Conservation (phyloP, 2,888 invertebrate genomes). For the Saturnia pavonia region DNA sequence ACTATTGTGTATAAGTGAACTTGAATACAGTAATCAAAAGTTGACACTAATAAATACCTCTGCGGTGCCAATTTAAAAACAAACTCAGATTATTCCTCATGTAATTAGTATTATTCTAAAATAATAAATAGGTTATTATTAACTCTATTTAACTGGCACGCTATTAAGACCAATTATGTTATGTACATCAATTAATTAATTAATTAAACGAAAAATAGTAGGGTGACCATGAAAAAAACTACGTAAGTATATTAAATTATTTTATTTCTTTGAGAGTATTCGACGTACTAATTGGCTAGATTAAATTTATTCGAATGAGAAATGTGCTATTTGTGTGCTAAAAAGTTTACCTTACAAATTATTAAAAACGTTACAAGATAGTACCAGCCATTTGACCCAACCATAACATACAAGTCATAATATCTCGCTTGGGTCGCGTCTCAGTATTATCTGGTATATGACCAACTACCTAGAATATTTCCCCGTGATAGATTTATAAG, state of each 20-base stretch:
- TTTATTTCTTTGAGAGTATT: background rate
- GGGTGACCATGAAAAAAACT: slow-evolving; percentile 6
- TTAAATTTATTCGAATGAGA: background rate
- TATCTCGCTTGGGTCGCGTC: no score
- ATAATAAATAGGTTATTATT: slow-evolving; percentile 2
- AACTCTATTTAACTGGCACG: slow-evolving; percentile 35
- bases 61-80: background rate
- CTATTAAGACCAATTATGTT: slow-evolving; percentile 54
- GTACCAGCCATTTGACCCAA: no score
- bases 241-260: background rate
- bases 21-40: background rate
- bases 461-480: background rate
- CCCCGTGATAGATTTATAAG: background rate
- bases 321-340: background rate
- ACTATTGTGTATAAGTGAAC: no score
- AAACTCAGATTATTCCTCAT: background rate
- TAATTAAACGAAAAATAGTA: slow-evolving; percentile 26
- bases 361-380: no score
- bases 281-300: background rate
- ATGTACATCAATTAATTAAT: slow-evolving; percentile 67
- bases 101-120: background rate
- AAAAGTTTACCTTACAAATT: background rate
- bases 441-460: background rate
- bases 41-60: background rate
- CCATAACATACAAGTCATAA: no score